These are phyloP conservation scores for Setipinna tenuifilis DNA, from an alignment of 2,797 vertebrate species.

Conservation along the genomic window DNA sequence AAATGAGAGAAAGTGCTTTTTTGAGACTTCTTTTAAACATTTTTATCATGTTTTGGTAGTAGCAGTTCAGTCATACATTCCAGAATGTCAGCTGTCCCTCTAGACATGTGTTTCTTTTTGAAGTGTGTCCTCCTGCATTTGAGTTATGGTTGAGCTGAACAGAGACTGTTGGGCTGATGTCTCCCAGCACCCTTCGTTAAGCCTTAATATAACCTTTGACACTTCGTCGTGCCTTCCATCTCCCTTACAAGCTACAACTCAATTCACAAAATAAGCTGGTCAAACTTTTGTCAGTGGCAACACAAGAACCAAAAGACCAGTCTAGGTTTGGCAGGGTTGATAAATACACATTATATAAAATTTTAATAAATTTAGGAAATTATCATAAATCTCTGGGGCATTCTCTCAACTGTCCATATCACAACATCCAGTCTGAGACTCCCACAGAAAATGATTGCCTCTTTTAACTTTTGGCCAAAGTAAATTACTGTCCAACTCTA, in stretches of 20 bases:
- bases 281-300: too few relatives aligned
- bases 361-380: too few relatives aligned
- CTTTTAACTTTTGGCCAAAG: background rate
- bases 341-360: too few relatives aligned
- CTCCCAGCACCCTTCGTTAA: background rate
- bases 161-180: background rate
- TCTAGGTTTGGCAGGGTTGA: too few relatives aligned
- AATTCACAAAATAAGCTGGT: too few relatives aligned
- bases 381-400: too few relatives aligned
- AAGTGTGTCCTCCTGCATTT: background rate
- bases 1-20: background rate
- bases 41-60: background rate
- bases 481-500: background rate
- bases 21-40: background rate
- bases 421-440: conserved; percentile 49
- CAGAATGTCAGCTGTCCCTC: background rate
- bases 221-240: background rate
- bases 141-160: background rate
- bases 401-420: conserved; percentile 39
- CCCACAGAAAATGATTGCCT: background rate
- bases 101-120: background rate
- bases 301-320: background rate
- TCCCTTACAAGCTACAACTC: background rate
- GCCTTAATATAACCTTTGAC: background rate
- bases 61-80: background rate